A percentile compares a stretch with the other conserved stretches of the same genome.
Conservation (phyloP, 2,797 vertebrate genomes). For the Salmo trutta region DNA sequence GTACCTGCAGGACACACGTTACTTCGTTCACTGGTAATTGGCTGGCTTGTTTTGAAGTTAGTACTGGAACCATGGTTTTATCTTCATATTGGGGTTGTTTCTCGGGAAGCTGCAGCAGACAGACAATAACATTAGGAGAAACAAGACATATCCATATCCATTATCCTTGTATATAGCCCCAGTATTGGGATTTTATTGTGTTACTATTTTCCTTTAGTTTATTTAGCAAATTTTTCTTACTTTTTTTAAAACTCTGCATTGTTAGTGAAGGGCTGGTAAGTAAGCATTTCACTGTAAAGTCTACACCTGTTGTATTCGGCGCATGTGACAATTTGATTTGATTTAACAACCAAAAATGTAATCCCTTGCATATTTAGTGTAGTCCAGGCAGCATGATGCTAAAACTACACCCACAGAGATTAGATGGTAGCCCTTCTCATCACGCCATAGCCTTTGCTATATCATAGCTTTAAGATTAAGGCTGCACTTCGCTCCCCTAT, state of each 20-base stretch:
- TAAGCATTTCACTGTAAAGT: too few species aligned
- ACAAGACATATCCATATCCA: not conserved
- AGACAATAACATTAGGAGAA: not conserved
- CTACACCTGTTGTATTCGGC: too few species aligned
- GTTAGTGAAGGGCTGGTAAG: too few species aligned
- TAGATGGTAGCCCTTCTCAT: not conserved
- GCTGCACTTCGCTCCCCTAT: conserved; percentile 7
- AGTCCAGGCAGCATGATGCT: not conserved
- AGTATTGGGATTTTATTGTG: too few species aligned
- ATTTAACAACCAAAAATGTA: not conserved
- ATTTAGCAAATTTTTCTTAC: too few species aligned
- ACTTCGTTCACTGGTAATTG: conserved; percentile 93
- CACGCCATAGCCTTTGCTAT: not conserved
- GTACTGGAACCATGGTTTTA: conserved; percentile 98
- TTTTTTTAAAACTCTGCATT: too few species aligned
- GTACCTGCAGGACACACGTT: conserved; percentile 90
- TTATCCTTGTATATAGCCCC: too few species aligned
- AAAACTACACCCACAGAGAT: not conserved
- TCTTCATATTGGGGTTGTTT: conserved; percentile 85
- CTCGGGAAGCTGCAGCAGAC: conserved; percentile 70
- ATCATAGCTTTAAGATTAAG: not conserved
- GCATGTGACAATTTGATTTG: too few species aligned
- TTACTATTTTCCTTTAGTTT: too few species aligned
- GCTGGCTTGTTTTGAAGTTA: conserved; percentile 93
- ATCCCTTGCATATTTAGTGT: conserved; percentile 5